Conservation (phyloP, 1,140 invertebrate species). For the Sarcophaga bullata region DNA sequence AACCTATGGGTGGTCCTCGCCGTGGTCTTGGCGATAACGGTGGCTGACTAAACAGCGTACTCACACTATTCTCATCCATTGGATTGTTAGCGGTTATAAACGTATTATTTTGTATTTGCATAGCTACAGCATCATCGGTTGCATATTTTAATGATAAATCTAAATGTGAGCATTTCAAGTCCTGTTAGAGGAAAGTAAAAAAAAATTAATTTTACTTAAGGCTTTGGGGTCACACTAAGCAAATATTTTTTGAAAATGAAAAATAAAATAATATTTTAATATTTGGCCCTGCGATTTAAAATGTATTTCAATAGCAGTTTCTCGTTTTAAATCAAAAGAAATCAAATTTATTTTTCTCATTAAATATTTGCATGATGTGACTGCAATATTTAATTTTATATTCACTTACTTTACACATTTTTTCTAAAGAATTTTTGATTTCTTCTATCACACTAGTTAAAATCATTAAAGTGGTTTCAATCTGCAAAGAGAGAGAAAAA, state of each 20-base stretch:
- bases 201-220: too few species aligned
- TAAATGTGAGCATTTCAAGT: slow-evolving; percentile 59
- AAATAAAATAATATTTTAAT: too few species aligned
- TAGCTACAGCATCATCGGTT: slow-evolving; percentile 51
- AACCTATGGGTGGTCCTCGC: slow-evolving; percentile 53
- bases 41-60: slow-evolving; percentile 44
- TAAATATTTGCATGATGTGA: neutral
- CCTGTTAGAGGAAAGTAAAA: slow-evolving; percentile 44
- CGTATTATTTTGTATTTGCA: slow-evolving; percentile 50
- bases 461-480: slow-evolving; percentile 60
- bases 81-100: slow-evolving; percentile 42
- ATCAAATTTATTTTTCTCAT: too few species aligned
- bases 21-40: slow-evolving; percentile 53
- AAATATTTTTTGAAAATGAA: too few species aligned
- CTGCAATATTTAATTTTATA: neutral
- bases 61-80: slow-evolving; percentile 30
- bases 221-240: too few species aligned
- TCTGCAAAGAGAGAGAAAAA: slow-evolving; percentile 47
- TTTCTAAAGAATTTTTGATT: slow-evolving; percentile 63
- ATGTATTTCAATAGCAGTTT: neutral
- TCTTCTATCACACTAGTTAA: slow-evolving; percentile 62
- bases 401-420: slow-evolving; percentile 61
- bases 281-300: neutral
- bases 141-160: slow-evolving; percentile 53
- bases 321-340: too few species aligned